Evolutionary conservation across 2,888 invertebrate genomes (phyloP), one percentile per base, ranked within the genome.

Genomic region (Apocheima hispidaria): DNA sequence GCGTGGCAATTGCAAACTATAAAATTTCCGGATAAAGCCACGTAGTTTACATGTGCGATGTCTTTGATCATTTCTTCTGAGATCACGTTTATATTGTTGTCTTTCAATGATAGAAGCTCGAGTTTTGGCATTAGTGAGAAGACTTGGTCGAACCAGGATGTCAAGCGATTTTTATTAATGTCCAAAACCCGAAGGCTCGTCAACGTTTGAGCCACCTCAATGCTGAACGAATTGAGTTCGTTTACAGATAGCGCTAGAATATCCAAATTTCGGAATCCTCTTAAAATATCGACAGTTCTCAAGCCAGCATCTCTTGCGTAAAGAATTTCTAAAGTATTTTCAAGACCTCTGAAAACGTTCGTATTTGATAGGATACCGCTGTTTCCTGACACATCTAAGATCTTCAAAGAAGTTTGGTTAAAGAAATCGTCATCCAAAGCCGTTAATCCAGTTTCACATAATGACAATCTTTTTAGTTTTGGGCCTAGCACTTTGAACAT

Each of bases 1-100:
- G 93, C 76, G 2, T 90, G 79, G 61, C 95, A 95, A 52, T 93
- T 94, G 71, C 96, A 96, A 0, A 94, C 83, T 18, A 95, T 91
- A 6, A 92, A 91, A 72, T 96, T 96, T 0, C 86, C 87, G 0
- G 93, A 90, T 0, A 96, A 51, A 0, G 90, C 92, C 0, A 95
- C 62, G 56, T 88, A 93, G 0, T 86, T 74, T 0, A 95, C 60
- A 0, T 81, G 68, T 0, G 81, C 73, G 5, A 95, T 84, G 67
- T 95, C 95, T 12, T 78, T 67, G 0, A 94, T 73, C 94, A 95
- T 95, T 35, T 90, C 89, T 12, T 85, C 78, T 0, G 94, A 89
- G 6, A 95, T 83, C 6, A 94, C 71, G 50, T 93, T 94, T 7
- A 95, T 88, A 26, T 92, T 94, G 58, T 95, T 95, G 1, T 90